Percentiles rank a stretch among this genome's conserved stretches.
Conservation (phyloP, 2,797 vertebrate species). For the Sebastes paucispinis region DNA sequence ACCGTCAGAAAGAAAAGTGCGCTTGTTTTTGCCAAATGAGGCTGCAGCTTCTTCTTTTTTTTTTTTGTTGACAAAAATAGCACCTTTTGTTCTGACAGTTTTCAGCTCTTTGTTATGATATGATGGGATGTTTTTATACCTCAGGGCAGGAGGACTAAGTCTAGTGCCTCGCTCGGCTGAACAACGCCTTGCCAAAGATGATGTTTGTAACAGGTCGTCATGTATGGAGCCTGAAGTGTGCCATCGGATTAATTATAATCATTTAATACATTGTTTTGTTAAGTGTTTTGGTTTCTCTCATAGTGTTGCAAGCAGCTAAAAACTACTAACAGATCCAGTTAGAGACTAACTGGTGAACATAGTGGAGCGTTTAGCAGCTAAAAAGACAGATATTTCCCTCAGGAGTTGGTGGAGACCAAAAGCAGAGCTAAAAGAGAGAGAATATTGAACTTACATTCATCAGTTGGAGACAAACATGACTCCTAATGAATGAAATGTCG, state of each 20-base stretch:
- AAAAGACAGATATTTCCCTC: background rate
- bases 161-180: background rate
- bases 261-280: background rate
- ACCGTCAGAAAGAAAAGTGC: constrained; percentile 23
- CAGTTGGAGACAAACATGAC: too few relatives aligned
- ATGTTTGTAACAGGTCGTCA: background rate
- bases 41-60: background rate
- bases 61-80: constrained; percentile 1
- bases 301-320: background rate
- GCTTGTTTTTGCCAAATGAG: constrained; percentile 9
- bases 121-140: constrained; percentile 1
- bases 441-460: too few relatives aligned
- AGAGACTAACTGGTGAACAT: too few relatives aligned
- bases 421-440: too few relatives aligned
- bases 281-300: background rate
- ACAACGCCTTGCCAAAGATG: background rate
- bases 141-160: background rate
- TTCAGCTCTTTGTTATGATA: constrained; percentile 16
- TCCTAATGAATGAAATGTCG: too few relatives aligned
- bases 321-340: too few relatives aligned
- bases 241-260: background rate
- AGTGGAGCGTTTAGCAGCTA: background rate
- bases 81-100: constrained; percentile 33
- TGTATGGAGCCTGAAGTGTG: background rate
- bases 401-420: background rate